Base-by-base conservation (phyloP, 2,888 invertebrate species). In the Timema podura region DNA sequence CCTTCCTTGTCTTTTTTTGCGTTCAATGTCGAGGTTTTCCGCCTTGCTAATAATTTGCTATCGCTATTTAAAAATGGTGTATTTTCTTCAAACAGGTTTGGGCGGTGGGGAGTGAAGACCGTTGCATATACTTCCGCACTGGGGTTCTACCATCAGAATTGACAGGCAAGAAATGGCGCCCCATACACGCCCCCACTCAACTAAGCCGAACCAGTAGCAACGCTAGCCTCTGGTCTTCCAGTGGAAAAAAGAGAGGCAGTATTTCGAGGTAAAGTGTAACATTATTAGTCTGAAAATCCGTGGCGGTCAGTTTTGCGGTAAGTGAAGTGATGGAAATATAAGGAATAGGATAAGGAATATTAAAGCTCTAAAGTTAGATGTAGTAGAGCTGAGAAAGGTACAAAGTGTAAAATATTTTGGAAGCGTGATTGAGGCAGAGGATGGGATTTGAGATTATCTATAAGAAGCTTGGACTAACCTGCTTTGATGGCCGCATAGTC, bases 161-260 rank as follows among this genome's bases (percentile, higher is more conserved):
- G 73, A 93, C 93, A 16, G 96, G 96, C 0, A 93, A 94, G 80
- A 88, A 92, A 75, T 96, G 96, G 96, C 87, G 89, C 73, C 85
- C 88, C 75, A 84, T 94, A 30, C 91, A 91, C 78, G 91, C 91
- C 45, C 90, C 92, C 65, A 86, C 92, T 82, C 93, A 93, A 82
- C 84, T 93, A 64, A 93, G 93, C 80, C 86, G 93, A 74, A 91
- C 93, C 65, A 92, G 92, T 74, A 92, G 92, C 79, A 89, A 88
- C 74, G 89, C 91, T 67, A 92, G 92, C 79, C 84, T 90, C 71
- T 86, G 87, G 72, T 86, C 86, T 51, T 79, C 47, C 6, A n/a
- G 49, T 54, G 67, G 67, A 45, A 68, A 57, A 11, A 59, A 67
- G 13, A 66, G 71, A 10, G 46, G 67, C 16, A 71, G 69, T 64